A percentile compares a stretch with the other conserved stretches of the same genome.
Conservation (phyloP, 2,888 invertebrate species). For the Brachycybe producta region DNA sequence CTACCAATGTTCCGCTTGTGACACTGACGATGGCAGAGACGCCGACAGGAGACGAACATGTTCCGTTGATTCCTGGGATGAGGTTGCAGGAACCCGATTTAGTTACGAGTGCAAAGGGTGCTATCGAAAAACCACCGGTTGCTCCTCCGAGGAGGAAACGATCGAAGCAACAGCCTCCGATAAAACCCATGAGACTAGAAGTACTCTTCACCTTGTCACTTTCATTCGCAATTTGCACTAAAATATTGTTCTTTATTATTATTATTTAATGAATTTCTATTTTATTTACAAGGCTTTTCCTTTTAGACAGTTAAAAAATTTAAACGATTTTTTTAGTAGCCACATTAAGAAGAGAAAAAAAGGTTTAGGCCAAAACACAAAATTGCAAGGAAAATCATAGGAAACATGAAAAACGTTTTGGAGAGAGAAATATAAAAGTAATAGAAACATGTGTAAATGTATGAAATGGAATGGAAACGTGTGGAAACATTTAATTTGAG, state of each 20-base stretch:
- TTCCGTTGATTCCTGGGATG: background rate
- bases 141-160: slow-evolving; percentile 71
- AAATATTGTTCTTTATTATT: too few relatives aligned
- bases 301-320: background rate
- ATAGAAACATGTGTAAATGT: too few relatives aligned
- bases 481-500: too few relatives aligned
- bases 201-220: too few relatives aligned
- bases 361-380: too few relatives aligned
- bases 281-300: too few relatives aligned
- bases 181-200: background rate
- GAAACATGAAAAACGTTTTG: too few relatives aligned
- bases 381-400: too few relatives aligned
- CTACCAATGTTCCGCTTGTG: background rate
- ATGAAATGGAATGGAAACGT: too few relatives aligned
- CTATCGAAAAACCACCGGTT: slow-evolving; percentile 39
- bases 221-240: too few relatives aligned
- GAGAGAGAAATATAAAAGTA: too few relatives aligned
- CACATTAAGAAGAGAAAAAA: background rate
- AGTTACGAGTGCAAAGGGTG: slow-evolving; percentile 72
- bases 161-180: slow-evolving; percentile 36
- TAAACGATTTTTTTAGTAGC: background rate
- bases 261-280: too few relatives aligned
- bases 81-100: slow-evolving; percentile 67
- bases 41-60: background rate
- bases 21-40: slow-evolving; percentile 1